Conservation (phyloP, 2,888 invertebrate genomes). For the Euphydryas editha region DNA sequence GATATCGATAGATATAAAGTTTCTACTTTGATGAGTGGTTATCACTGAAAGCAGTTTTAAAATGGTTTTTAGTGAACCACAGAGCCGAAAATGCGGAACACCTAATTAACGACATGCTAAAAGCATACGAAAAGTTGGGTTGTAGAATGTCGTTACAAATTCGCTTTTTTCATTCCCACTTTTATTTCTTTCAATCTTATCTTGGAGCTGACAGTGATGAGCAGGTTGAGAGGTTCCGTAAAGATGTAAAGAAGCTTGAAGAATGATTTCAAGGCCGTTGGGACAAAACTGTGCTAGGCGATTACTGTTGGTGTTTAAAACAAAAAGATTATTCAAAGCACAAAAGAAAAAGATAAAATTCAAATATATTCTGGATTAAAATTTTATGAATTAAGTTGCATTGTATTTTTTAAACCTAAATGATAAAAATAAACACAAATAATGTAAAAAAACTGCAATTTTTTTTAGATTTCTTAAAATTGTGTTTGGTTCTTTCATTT, state of each 20-base stretch:
- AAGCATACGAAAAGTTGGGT: conserved; percentile 10
- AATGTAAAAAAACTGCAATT: too few species aligned
- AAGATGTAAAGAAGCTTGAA: conserved; percentile 9
- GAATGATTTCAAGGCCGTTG: conserved; percentile 1
- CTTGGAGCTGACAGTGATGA: background rate
- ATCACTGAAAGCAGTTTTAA: background rate
- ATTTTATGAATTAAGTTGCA: too few species aligned
- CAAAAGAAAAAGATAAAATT: conserved; percentile 1
- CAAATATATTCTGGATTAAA: background rate
- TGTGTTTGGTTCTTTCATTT: too few species aligned
- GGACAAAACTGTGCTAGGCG: background rate
- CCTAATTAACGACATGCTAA: background rate
- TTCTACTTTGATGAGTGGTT: background rate
- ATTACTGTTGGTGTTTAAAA: background rate
- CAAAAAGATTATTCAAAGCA: background rate
- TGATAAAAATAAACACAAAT: too few species aligned
- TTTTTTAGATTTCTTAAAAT: too few species aligned
- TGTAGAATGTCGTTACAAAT: conserved; percentile 10
- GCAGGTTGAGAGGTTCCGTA: conserved; percentile 12
- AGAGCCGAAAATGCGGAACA: conserved; percentile 8
- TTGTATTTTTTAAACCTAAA: too few species aligned
- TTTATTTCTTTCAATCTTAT: conserved; percentile 6
- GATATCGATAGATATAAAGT: background rate
- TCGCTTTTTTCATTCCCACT: conserved; percentile 3
- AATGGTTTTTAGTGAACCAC: background rate